Base-by-base conservation (phyloP, 2,113 vertebrate species). In the Cynocephalus volans region DNA sequence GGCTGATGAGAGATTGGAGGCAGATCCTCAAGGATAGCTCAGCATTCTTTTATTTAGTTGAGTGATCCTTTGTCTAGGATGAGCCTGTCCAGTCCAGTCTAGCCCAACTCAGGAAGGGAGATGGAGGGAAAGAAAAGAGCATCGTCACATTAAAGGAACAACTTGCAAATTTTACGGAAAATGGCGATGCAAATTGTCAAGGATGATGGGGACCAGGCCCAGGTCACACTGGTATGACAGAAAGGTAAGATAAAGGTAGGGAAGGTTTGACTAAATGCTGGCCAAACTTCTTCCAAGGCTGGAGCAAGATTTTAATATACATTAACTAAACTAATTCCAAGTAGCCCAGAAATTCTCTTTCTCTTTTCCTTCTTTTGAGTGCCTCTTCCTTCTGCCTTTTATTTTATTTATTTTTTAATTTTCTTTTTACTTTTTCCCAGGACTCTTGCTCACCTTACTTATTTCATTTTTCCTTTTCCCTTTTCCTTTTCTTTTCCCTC, bases 91-190 rank as follows among this genome's bases (percentile, higher is more conserved):
- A 90, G 18, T 6, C 33, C 50, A 85, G 23, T 69, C 6, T 84
- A 90, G 14, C 26, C 15, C 56, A 60, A 95, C 28, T 64, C 36
- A 84, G 31, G 75, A 65, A 89, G 8, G 52, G 36, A 90, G 26
- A 24, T 31, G 48, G 15, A 73, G 23, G 15, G 17, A 77, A 64
- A 90, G 24, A 92, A 84, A 81, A 95, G 18, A 92, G 1, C 62
- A 92, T 79, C 54, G 41, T 80, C 21, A 62, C 24, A 41, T 77
- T 87, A 91, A 94, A 83, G 19, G 54, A 77, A 81, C 14, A 83
- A 60, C 65, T 93, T 88, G 69, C 31, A 97, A 94, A 97, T 88
- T 95, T 69, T 88, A 92, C 9, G 54, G 12, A 96, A 97, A 94
- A 85, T 15, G 60, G 52, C 41, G 50, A 83, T 83, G 67, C n/a